Evolutionary conservation across 2,888 invertebrate species (phyloP).

Genomic region (Malthinus seriepunctatus): DNA sequence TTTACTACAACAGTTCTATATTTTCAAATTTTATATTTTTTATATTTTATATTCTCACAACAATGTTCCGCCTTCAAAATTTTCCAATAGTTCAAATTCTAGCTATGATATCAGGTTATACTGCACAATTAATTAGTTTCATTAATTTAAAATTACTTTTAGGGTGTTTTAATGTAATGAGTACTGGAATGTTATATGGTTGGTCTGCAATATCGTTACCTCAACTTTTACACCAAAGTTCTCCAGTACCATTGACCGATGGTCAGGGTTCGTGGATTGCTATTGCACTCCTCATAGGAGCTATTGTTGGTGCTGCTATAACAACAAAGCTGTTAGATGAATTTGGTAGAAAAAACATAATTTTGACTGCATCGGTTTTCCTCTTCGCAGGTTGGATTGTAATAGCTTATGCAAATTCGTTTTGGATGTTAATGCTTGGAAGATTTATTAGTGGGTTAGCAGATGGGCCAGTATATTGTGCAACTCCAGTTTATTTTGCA

Average conservation of each 20-base stretch:
- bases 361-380: background rate
- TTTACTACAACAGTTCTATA: too few relatives aligned
- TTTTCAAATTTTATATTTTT: too few relatives aligned
- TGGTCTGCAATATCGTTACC: background rate
- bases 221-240: background rate
- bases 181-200: background rate
- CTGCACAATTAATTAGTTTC: background rate
- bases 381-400: background rate
- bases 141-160: background rate
- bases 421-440: background rate
- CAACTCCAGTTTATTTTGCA: conserved; percentile 63
- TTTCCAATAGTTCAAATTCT: background rate
- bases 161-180: background rate
- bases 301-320: background rate
- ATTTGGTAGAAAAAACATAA: background rate
- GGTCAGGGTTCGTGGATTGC: background rate
- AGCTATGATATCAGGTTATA: background rate
- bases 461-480: conserved; percentile 51
- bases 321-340: background rate
- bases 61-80: background rate
- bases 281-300: background rate
- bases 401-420: background rate
- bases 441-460: conserved; percentile 58
- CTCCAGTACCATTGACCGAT: background rate
- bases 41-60: too few relatives aligned